These are phyloP conservation scores for Gymnoscelis rufifasciata DNA, from an alignment of 2,888 invertebrate genomes.

Conservation along the genomic window DNA sequence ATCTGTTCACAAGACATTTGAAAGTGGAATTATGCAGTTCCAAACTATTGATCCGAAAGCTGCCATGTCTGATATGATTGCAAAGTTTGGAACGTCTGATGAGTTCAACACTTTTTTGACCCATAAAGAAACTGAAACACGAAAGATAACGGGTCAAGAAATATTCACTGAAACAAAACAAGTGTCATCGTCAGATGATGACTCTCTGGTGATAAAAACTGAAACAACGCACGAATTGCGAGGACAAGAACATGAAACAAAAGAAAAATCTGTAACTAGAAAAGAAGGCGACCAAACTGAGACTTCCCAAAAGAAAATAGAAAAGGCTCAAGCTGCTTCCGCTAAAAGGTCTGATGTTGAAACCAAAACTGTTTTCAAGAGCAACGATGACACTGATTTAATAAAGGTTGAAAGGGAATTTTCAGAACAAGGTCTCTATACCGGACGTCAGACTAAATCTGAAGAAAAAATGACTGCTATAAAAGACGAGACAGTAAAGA, in stretches of 20 bases:
- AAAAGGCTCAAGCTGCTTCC: conserved; percentile 74
- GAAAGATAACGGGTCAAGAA: conserved; percentile 73
- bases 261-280: conserved; percentile 68
- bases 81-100: conserved; percentile 56
- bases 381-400: conserved; percentile 64
- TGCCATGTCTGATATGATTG: conserved; percentile 66
- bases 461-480: conserved; percentile 74
- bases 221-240: conserved; percentile 68
- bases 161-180: conserved; percentile 70
- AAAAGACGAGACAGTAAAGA: conserved; percentile 70
- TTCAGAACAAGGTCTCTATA: conserved; percentile 67
- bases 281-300: conserved; percentile 71
- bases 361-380: conserved; percentile 67
- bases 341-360: conserved; percentile 69
- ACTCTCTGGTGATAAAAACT: conserved; percentile 69
- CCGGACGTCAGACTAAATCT: conserved; percentile 67
- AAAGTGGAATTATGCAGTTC: conserved; percentile 59
- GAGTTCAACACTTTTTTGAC: conserved; percentile 67
- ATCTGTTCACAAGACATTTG: conserved; percentile 62
- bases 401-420: conserved; percentile 67
- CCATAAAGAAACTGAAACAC: conserved; percentile 73
- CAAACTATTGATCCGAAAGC: conserved; percentile 62
- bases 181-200: conserved; percentile 72
- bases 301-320: conserved; percentile 72
- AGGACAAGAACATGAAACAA: conserved; percentile 71